Base-by-base conservation (phyloP, 2,888 invertebrate species). In the Mimumesa dahlbomi region DNA sequence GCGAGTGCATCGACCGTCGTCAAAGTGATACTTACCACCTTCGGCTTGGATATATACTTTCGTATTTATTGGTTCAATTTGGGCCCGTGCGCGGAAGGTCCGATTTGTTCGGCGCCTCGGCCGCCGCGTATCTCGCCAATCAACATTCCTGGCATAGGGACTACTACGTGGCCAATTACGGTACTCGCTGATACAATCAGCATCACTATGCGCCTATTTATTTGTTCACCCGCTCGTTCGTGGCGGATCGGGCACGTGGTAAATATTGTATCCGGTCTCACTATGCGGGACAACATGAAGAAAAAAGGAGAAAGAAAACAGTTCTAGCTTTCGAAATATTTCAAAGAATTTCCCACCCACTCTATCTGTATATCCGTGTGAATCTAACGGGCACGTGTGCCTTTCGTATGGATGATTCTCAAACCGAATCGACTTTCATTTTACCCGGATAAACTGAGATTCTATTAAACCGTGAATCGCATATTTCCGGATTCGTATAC, bases 121-220 rank as follows among this genome's bases (percentile, higher is more conserved):
- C 48, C 56, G 48, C 50, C 65, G 69, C 72, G 59, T 84, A 84
- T 84, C 83, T 84, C 76, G 80, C 82, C 82, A 84, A 86, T 86
- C 86, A 84, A 85, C 85, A 85, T 86, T 86, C 84, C 85, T 73
- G 68, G 73, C 76, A 79, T 81, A 83, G 73, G 69, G 74, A 79
- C 80, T 77, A 81, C 77, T 77, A 81, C 77, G 79, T 76, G 75
- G 81, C 77, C 84, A 84, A 84, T 86, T 84, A 85, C 82, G 81
- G 81, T 67, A 75, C 76, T 70, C 67, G 73, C 77, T n/a, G 85
- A 85, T 85, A 84, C 82, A 77, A 85, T 84, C 84, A 61, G 58
- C 65, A 7, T 42, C 71, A 71, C 75, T 79, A 73, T 74, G 68
- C 71, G 77, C 77, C 79, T 83, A 83, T 84, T 83, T 81, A 83